phyloP scores from a whole-genome alignment of 2,797 vertebrate genomes.

The Macrochelys suwanniensis region DNA sequence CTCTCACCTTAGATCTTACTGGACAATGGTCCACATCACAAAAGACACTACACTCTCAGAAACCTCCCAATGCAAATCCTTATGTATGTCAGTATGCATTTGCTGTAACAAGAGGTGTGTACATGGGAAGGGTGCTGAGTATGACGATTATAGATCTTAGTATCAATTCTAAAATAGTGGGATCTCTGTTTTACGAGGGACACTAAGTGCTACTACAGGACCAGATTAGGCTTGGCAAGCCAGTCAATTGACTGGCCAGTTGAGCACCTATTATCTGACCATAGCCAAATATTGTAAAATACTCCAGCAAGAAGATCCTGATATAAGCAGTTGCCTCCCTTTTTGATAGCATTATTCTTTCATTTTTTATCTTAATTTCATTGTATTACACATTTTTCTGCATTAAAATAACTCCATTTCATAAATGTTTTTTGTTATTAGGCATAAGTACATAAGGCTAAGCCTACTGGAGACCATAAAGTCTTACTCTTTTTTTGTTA shows the following conservation, averaged over 20 bases:
- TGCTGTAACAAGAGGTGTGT: neutral
- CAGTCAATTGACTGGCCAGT: no score
- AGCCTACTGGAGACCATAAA: no score
- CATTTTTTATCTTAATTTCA: no score
- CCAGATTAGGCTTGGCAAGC: neutral
- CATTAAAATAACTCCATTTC: no score
- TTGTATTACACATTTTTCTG: no score
- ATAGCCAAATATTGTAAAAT: no score
- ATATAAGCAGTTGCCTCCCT: no score
- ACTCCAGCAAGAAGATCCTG: no score
- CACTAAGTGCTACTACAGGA: neutral
- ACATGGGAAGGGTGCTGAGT: neutral
- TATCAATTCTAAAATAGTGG: neutral
- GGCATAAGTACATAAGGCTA: neutral
- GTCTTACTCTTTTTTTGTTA: neutral
- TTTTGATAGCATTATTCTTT: no score
- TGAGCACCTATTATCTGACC: no score
- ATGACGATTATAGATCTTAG: neutral
- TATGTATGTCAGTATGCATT: neutral
- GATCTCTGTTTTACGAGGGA: neutral
- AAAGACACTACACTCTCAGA: neutral
- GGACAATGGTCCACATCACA: neutral
- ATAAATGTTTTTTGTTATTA: neutral
- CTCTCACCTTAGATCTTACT: neutral
- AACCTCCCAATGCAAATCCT: neutral